Conservation (phyloP, 2,888 invertebrate species). For the Chouioia cunea region DNA sequence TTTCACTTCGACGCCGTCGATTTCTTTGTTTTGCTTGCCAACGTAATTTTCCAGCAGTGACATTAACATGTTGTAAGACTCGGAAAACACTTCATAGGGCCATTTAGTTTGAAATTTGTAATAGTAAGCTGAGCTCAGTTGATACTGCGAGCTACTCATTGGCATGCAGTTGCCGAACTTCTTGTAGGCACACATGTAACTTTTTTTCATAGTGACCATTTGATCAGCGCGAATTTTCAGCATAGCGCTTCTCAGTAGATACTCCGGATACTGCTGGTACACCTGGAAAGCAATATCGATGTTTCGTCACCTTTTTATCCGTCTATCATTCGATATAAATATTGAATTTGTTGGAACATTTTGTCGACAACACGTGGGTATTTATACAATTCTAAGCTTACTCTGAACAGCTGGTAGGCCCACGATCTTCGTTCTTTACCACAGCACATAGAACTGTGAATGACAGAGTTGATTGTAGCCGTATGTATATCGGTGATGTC, state of each 20-base stretch:
- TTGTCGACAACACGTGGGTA: neutral
- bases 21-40: slow-evolving; percentile 30
- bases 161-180: slow-evolving; percentile 68
- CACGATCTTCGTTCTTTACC: slow-evolving; percentile 75
- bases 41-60: slow-evolving; percentile 53
- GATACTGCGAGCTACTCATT: slow-evolving; percentile 70
- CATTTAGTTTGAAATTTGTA: slow-evolving; percentile 70
- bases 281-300: slow-evolving; percentile 61
- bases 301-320: neutral
- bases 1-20: slow-evolving; percentile 62
- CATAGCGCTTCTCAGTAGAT: slow-evolving; percentile 74
- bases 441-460: slow-evolving; percentile 77
- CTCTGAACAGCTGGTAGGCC: slow-evolving; percentile 76
- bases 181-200: slow-evolving; percentile 64
- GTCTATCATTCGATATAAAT: neutral
- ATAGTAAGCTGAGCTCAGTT: slow-evolving; percentile 65
- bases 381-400: slow-evolving; percentile 8
- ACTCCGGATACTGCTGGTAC: slow-evolving; percentile 80
- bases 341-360: neutral
- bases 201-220: slow-evolving; percentile 72
- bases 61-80: slow-evolving; percentile 60
- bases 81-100: slow-evolving; percentile 68
- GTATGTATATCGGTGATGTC: slow-evolving; percentile 70
- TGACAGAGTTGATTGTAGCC: slow-evolving; percentile 72
- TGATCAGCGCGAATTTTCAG: slow-evolving; percentile 73